A percentile compares a stretch with the other conserved stretches of the same genome.
Conservation (phyloP, 2,888 invertebrate species). For the Hypomecis atomaria region DNA sequence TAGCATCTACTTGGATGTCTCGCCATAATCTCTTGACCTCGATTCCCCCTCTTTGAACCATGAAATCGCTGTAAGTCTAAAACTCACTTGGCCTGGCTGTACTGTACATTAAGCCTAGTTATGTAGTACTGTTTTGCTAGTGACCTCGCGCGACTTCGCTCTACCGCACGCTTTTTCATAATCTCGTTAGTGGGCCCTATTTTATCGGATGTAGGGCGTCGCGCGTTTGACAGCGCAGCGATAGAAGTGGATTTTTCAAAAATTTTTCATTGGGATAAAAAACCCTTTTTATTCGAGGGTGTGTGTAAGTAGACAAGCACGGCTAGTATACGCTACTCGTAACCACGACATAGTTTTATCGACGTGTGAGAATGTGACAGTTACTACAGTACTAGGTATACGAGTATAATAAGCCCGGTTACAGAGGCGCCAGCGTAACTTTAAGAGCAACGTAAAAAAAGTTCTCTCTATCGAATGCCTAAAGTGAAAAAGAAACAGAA, state of each 20-base stretch:
- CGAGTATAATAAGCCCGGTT: too few relatives aligned
- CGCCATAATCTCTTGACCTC: conserved; percentile 13
- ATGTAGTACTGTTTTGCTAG: conserved; percentile 45
- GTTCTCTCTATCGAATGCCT: too few relatives aligned
- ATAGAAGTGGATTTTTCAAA: background rate
- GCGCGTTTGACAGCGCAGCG: conserved; percentile 12
- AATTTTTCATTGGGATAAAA: too few relatives aligned
- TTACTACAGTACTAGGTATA: too few relatives aligned
- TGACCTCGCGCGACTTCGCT: conserved; percentile 49
- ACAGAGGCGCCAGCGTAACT: too few relatives aligned
- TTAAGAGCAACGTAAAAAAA: too few relatives aligned
- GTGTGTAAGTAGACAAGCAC: too few relatives aligned
- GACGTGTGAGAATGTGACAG: too few relatives aligned
- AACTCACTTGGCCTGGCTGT: conserved; percentile 7
- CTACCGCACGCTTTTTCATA: conserved; percentile 47
- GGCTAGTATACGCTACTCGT: too few relatives aligned
- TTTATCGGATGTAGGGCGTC: conserved; percentile 17
- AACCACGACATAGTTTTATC: too few relatives aligned
- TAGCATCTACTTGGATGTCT: background rate
- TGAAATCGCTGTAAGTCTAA: conserved; percentile 25
- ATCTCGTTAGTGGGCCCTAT: conserved; percentile 57
- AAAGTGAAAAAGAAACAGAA: too few relatives aligned
- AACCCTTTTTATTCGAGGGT: too few relatives aligned
- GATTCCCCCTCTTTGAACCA: conserved; percentile 29
- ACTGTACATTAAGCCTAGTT: background rate